These are phyloP conservation scores for Caloenas nicobarica DNA, from an alignment of 2,113 vertebrate genomes.

Conservation along the genomic window DNA sequence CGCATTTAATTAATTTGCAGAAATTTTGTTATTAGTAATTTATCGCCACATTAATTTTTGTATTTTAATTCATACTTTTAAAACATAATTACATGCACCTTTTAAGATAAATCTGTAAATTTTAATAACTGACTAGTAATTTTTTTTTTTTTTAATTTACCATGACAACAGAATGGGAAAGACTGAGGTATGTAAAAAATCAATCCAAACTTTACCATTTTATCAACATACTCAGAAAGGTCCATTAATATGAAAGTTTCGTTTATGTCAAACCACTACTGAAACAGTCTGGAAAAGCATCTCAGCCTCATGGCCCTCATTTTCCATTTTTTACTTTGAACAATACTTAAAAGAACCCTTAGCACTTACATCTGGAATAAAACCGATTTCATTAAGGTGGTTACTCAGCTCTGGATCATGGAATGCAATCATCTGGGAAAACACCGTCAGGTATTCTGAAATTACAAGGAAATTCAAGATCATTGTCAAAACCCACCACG, in stretches of 20 bases:
- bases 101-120: neutral
- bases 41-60: neutral
- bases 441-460: slow-evolving; percentile 96
- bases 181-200: neutral
- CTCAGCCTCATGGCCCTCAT: neutral
- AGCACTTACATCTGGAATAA: slow-evolving; percentile 97
- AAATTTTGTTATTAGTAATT: neutral
- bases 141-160: neutral
- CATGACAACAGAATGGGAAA: neutral
- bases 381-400: slow-evolving; percentile 98
- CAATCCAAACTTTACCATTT: neutral
- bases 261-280: neutral
- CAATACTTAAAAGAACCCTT: neutral
- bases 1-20: neutral
- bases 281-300: neutral
- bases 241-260: neutral
- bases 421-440: slow-evolving; percentile 99
- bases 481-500: neutral
- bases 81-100: neutral
- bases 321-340: neutral
- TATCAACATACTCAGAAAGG: neutral
- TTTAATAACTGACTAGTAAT: neutral
- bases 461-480: slow-evolving; percentile 33
- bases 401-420: slow-evolving; percentile 98
- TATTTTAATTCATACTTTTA: neutral